These are phyloP conservation scores for Alethe castanea DNA, from an alignment of 2,113 vertebrate species.

Conservation along the genomic window DNA sequence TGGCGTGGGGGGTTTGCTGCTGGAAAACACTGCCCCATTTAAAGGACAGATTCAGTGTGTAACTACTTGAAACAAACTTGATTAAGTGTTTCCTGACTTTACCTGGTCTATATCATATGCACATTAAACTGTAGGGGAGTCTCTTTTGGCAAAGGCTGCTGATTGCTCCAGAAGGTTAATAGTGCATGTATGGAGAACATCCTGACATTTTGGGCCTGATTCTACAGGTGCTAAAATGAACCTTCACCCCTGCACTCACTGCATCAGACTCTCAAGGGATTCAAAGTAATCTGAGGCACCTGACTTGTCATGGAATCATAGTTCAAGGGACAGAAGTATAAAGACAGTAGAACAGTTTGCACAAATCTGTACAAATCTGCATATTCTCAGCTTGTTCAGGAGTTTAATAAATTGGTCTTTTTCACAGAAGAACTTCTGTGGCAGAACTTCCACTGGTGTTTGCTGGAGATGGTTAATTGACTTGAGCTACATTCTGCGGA, in stretches of 20 bases:
- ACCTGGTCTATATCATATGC: neutral
- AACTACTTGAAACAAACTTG: neutral
- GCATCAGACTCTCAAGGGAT: neutral
- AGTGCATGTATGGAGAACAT: neutral
- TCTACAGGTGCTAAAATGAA: neutral
- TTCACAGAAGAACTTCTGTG: neutral
- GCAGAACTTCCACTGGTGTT: neutral
- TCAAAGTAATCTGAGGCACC: neutral
- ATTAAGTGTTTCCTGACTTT: neutral
- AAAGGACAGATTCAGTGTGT: neutral
- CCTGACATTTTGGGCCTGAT: neutral
- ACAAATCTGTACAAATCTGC: neutral
- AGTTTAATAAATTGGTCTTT: neutral
- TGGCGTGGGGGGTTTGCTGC: neutral
- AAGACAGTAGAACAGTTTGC: neutral
- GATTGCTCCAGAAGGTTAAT: neutral
- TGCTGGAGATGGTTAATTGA: neutral
- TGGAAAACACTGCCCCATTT: neutral
- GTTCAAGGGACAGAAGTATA: neutral
- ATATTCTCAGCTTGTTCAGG: neutral
- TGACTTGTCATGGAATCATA: neutral
- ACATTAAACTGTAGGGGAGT: neutral
- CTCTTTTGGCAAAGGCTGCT: neutral
- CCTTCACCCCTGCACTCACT: neutral
- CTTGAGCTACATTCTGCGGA: neutral